phyloP scores from a whole-genome alignment of 2,113 vertebrate species.

The Coptodon bakossiorum region DNA sequence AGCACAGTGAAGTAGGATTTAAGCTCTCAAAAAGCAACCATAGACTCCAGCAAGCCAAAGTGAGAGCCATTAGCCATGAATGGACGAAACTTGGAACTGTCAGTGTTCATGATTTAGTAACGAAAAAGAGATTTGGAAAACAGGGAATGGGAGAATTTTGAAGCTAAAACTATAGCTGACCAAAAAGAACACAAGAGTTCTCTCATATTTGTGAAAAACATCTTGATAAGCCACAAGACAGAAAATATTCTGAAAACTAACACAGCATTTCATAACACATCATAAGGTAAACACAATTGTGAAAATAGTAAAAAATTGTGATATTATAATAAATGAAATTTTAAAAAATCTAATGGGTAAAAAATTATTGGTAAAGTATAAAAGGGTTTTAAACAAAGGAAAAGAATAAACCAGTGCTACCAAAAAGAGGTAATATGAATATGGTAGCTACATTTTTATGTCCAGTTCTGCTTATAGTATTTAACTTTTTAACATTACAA shows the following conservation, averaged over 20 bases:
- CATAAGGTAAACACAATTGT: fast-evolving
- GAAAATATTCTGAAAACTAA: neutral
- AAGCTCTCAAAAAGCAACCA: neutral
- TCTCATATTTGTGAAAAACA: neutral
- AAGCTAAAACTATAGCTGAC: neutral
- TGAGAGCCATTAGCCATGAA: neutral
- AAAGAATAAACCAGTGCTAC: neutral
- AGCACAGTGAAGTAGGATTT: neutral
- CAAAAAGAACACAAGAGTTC: neutral
- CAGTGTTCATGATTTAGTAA: neutral
- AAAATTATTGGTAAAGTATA: neutral
- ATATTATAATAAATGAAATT: neutral
- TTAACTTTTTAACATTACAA: neutral
- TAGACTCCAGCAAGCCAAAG: neutral
- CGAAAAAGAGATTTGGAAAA: neutral
- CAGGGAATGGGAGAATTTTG: neutral
- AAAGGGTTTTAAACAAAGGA: neutral
- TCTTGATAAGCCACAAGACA: neutral
- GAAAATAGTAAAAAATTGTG: neutral
- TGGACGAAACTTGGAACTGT: neutral
- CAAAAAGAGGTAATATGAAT: neutral
- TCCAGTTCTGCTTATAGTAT: neutral
- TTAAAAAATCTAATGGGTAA: fast-evolving
- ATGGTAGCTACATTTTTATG: neutral
- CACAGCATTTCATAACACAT: neutral